Evolutionary conservation across 1,140 invertebrate genomes (phyloP).

Genomic region (Campoletis sonorensis): DNA sequence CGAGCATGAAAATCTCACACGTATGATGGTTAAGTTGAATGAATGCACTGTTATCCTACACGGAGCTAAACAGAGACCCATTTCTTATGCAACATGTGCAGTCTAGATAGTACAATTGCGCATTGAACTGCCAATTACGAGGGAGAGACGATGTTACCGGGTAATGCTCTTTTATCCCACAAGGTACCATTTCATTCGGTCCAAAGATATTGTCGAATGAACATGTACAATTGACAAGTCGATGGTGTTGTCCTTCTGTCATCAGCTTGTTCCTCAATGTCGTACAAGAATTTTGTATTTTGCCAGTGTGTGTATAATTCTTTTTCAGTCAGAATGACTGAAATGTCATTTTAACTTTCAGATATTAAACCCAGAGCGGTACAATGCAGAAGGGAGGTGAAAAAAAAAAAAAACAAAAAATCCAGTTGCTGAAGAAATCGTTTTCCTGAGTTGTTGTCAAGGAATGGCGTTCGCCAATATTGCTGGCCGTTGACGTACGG

Average conservation of each 20-base stretch:
- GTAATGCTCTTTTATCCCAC: background rate
- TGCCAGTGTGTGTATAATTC: background rate
- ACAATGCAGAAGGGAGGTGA: background rate
- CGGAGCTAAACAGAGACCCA: slow-evolving; percentile 42
- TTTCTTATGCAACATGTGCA: slow-evolving; percentile 59
- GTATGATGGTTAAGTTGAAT: too few species aligned
- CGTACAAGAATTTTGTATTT: too few species aligned
- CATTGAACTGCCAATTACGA: slow-evolving; percentile 45
- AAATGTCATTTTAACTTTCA: background rate
- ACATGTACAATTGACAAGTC: background rate
- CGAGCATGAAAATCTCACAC: slow-evolving; percentile 1
- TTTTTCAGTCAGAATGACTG: background rate
- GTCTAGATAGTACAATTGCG: slow-evolving; percentile 9
- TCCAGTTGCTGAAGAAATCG: slow-evolving; percentile 10
- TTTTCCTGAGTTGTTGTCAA: slow-evolving; percentile 9
- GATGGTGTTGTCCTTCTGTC: too few species aligned
- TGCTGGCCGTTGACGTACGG: slow-evolving; percentile 21
- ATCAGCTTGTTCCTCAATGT: too few species aligned
- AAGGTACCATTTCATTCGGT: slow-evolving; percentile 7
- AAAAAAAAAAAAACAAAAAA: background rate
- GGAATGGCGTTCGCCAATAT: slow-evolving; percentile 23
- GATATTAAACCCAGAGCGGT: background rate
- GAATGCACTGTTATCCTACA: background rate
- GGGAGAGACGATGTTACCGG: slow-evolving; percentile 38
- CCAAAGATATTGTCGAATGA: background rate